Percentiles rank a stretch among this genome's conserved stretches.
phyloP scores from a whole-genome alignment of 2,113 vertebrate species.

The Tonatia bakeri region DNA sequence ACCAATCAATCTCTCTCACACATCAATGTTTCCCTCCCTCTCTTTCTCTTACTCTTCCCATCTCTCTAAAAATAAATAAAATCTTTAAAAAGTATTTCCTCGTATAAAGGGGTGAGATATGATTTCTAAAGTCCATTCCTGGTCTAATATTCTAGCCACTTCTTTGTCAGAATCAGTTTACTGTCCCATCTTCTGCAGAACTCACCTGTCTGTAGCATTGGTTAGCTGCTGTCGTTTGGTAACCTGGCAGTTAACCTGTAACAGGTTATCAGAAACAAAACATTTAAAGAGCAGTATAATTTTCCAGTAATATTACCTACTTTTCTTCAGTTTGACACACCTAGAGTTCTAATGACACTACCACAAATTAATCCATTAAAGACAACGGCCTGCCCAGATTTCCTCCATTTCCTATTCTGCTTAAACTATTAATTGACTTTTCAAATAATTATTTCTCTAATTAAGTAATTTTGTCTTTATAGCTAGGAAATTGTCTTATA shows the following conservation, averaged over 20 bases:
- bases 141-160: neutral
- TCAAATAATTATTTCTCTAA: neutral
- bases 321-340: neutral
- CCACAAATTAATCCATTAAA: neutral
- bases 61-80: too few species aligned
- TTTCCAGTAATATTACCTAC: neutral
- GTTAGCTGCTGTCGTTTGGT: neutral
- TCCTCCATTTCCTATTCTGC: neutral
- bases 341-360: neutral
- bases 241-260: neutral
- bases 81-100: neutral
- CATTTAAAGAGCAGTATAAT: neutral
- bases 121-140: neutral
- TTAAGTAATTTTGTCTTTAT: neutral
- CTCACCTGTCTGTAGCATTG: neutral
- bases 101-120: neutral
- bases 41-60: too few species aligned
- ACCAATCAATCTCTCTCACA: too few species aligned
- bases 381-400: neutral
- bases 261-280: neutral
- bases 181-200: neutral
- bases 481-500: neutral
- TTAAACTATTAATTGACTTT: neutral
- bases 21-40: too few species aligned
- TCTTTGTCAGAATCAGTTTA: neutral